Conservation (phyloP, 35 echinoderm and acorn worm species). For the Amphiura filiformis region DNA sequence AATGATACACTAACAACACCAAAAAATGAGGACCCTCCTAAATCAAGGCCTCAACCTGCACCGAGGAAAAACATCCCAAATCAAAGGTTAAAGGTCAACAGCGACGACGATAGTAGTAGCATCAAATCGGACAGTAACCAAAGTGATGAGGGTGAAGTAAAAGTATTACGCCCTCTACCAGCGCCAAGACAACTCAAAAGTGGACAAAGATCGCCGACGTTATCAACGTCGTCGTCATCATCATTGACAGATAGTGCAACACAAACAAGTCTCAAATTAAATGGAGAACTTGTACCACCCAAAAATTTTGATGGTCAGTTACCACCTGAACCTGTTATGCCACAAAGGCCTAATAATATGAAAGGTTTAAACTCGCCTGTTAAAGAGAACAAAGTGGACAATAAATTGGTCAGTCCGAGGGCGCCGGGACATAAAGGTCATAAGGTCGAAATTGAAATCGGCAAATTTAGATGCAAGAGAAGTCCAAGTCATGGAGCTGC, state of each 20-base stretch:
- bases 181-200: slow-evolving; percentile 4
- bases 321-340: not conserved
- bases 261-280: not conserved
- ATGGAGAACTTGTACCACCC: not conserved
- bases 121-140: not conserved
- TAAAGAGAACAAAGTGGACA: not conserved
- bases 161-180: not conserved
- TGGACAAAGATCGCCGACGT: not conserved
- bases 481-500: slow-evolving; percentile 35
- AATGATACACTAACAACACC: not conserved
- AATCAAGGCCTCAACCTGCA: slow-evolving; percentile 19
- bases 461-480: slow-evolving; percentile 83
- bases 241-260: not conserved
- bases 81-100: slow-evolving; percentile 21
- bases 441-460: slow-evolving; percentile 93
- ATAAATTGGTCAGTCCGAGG: slow-evolving; percentile 20
- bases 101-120: not conserved
- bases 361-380: not conserved
- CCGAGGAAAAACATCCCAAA: slow-evolving; percentile 13
- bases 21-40: not conserved
- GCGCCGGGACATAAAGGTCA: slow-evolving; percentile 87
- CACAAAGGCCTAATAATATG: not conserved
- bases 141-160: not conserved
- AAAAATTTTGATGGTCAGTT: not conserved
- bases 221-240: not conserved